Evolutionary conservation across 2,113 vertebrate species (phyloP).

Genomic region (Ptilorrhoa leucosticta): DNA sequence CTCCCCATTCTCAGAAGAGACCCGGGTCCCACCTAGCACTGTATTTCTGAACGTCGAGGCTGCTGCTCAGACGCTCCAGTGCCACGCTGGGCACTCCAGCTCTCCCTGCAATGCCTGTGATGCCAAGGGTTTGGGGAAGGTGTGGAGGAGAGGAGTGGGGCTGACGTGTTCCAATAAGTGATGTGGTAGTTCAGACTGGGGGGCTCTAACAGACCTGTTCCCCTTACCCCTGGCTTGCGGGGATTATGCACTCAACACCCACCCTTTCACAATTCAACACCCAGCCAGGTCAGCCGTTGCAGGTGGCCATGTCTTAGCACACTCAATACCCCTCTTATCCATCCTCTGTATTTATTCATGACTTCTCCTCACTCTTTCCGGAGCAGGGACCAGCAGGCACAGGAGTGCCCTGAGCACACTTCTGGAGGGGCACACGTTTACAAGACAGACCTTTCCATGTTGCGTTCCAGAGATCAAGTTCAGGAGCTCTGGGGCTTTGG

Average conservation of each 20-base stretch:
- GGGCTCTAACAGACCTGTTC: not conserved
- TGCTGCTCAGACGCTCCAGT: not conserved
- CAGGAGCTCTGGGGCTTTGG: not conserved
- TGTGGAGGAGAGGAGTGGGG: not conserved
- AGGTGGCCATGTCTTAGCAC: not conserved
- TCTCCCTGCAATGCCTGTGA: not conserved
- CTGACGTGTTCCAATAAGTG: not conserved
- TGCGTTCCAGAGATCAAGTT: not conserved
- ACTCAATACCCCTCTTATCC: not conserved
- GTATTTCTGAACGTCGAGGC: not conserved
- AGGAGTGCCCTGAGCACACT: not conserved
- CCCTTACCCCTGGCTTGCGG: too few species aligned
- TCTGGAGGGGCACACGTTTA: not conserved
- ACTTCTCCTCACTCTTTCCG: not conserved
- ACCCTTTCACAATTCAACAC: not conserved
- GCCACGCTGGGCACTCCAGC: not conserved
- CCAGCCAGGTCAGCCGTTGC: fast-evolving
- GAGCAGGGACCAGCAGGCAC: fast-evolving
- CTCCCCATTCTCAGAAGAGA: not conserved
- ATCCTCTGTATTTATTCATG: not conserved
- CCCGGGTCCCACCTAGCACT: not conserved
- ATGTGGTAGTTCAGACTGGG: not conserved
- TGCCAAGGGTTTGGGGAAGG: not conserved
- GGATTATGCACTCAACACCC: not conserved
- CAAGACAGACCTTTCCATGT: not conserved